Evolutionary conservation across 2,113 vertebrate species (phyloP), one percentile per base, ranked within the genome.

Genomic region (Equus przewalskii): DNA sequence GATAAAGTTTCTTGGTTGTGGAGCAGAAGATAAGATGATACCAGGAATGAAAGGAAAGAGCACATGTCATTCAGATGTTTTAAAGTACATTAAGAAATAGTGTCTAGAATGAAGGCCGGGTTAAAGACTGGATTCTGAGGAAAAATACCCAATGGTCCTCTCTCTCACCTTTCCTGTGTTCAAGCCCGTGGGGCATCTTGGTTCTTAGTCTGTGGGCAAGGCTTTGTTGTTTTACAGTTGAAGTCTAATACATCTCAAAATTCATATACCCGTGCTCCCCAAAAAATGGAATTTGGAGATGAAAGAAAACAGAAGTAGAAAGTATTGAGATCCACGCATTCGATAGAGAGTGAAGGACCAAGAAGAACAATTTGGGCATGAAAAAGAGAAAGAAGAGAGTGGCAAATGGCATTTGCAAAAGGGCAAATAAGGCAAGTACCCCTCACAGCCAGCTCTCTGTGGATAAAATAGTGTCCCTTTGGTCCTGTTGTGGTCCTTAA

Each of bases 131-230:
- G 16, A 36, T 14, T 36, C 54, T 0, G 3, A n/a, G 30, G 5
- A 13, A 18, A 76, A 16, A 10, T 5, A 15, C 13, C 41, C 36
- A 62, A 36, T 15, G 9, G 21, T 28, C 13, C 10, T 30, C 9
- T 54, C 28, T 5, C 1, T n/a, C 4, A 33, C 2, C 11, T 21
- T 18, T n/a, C 30, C 56, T 30, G 0, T 6, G 14, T 21, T 44
- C 54, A 15, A 60, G 30, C 26, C 36, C 58, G 30, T 30, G 9
- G 6, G 58, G 36, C 44, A 44, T 46, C 36, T 82, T 26, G 44
- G 58, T 19, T 46, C 16, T 46, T 24, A 6, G 26, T 19, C 36
- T 64, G 56, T 44, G 36, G 15, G 28, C 64, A 30, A 65, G 64
- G 28, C 51, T 33, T 30, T 65, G 30, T 30, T 13, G 13, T 13